Conservation (phyloP, 2,797 vertebrate species). For the Myotis pilosus region DNA sequence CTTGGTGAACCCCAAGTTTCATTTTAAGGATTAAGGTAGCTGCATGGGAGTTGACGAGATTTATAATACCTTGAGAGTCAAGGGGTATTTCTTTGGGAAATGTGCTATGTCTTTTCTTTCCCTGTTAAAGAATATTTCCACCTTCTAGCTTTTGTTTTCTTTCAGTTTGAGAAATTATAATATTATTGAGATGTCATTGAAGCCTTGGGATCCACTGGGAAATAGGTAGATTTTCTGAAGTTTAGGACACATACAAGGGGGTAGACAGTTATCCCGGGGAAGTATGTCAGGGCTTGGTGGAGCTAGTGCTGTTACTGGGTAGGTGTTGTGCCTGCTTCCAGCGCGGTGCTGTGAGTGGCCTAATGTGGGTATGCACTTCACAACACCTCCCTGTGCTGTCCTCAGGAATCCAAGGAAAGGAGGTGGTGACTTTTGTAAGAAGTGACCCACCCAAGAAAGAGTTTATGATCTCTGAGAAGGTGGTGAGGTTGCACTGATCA, state of each 20-base stretch:
- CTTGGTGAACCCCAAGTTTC: background rate
- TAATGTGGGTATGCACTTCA: background rate
- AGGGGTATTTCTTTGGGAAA: background rate
- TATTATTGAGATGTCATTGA: background rate
- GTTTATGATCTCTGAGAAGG: background rate
- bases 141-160: background rate
- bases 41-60: background rate
- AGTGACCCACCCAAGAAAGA: background rate
- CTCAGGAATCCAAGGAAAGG: background rate
- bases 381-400: background rate
- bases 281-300: background rate
- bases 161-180: slow-evolving; percentile 8
- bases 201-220: background rate
- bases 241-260: background rate
- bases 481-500: background rate
- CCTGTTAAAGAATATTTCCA: background rate
- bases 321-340: background rate
- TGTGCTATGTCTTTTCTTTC: background rate
- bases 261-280: background rate
- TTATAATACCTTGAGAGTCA: background rate
- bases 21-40: background rate
- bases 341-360: background rate
- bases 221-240: background rate
- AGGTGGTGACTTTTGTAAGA: background rate
- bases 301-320: background rate